Evolutionary conservation across 2,113 vertebrate genomes (phyloP).

Genomic region (Budorcas taxicolor): DNA sequence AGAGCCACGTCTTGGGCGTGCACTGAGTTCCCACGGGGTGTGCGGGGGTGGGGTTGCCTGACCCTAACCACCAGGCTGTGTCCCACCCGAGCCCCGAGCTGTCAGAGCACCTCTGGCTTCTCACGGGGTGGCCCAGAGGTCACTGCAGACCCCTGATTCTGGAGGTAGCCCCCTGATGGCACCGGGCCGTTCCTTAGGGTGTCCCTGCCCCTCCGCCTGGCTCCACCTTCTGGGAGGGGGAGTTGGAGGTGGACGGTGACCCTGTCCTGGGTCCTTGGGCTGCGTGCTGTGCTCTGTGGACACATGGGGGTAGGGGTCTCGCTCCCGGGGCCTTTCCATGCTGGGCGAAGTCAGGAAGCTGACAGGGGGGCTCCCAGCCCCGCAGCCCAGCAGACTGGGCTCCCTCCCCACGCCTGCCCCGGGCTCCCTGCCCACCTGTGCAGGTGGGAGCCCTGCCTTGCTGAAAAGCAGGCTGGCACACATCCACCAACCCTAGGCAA

Average conservation of each 20-base stretch:
- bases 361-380: neutral
- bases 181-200: neutral
- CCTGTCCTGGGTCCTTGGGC: neutral
- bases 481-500: neutral
- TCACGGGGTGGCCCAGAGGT: neutral
- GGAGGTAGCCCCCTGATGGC: fast-evolving
- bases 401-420: fast-evolving
- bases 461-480: neutral
- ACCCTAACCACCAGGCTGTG: too few species aligned
- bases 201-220: fast-evolving
- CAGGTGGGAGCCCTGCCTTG: neutral
- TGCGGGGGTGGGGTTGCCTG: neutral
- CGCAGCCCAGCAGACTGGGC: neutral
- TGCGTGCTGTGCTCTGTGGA: neutral
- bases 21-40: neutral
- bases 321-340: fast-evolving
- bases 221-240: neutral
- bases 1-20: fast-evolving
- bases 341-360: neutral
- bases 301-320: neutral
- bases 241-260: neutral
- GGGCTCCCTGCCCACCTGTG: neutral
- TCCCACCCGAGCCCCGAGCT: neutral
- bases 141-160: fast-evolving
- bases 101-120: neutral